phyloP scores from a whole-genome alignment of 2,113 vertebrate species.

The Eonycteris spelaea region DNA sequence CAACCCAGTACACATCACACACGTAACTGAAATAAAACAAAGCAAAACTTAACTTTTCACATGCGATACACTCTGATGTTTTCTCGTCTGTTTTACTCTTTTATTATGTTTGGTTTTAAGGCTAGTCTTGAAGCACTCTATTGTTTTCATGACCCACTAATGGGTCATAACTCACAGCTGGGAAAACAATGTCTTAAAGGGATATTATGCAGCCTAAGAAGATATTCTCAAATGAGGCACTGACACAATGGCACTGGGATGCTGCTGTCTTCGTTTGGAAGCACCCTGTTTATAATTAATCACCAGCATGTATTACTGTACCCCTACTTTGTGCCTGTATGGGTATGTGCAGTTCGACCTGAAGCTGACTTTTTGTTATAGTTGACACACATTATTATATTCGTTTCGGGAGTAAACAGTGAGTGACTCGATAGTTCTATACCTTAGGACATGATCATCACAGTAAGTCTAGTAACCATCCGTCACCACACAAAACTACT shows the following conservation, averaged over 20 bases:
- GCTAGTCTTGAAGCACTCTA: not conserved
- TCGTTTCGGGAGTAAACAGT: too few relatives aligned
- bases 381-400: too few relatives aligned
- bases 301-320: not conserved
- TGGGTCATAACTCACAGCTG: not conserved
- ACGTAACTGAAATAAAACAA: not conserved
- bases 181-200: not conserved
- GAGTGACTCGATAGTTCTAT: too few relatives aligned
- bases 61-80: not conserved
- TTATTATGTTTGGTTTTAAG: not conserved
- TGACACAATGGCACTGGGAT: not conserved
- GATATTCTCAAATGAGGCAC: not conserved
- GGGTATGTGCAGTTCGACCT: not conserved
- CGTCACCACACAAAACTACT: too few relatives aligned
- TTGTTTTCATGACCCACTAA: not conserved
- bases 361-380: too few relatives aligned
- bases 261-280: not conserved
- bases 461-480: too few relatives aligned
- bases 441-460: too few relatives aligned
- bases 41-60: not conserved
- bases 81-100: not conserved
- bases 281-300: not conserved
- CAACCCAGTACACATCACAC: not conserved
- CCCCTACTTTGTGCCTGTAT: not conserved
- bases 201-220: not conserved